A percentile compares a stretch with the other conserved stretches of the same genome.
Evolutionary conservation across 1,140 invertebrate species (phyloP).

Genomic region (Trachelipus rathkii): DNA sequence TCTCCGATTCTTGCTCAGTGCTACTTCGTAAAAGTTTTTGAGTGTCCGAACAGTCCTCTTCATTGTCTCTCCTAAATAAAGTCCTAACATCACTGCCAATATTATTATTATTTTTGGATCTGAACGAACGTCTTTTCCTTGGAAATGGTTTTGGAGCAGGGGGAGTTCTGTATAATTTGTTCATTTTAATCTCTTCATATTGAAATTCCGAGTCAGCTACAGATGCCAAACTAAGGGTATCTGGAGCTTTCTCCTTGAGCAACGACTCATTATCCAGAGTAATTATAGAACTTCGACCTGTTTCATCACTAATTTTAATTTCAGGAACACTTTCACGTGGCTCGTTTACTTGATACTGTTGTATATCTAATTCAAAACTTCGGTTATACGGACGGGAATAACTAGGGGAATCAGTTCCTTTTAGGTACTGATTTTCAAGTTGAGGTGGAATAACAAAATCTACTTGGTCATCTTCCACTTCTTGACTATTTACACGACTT

Average conservation of each 20-base stretch:
- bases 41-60: not conserved
- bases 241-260: not conserved
- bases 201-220: not conserved
- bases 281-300: not conserved
- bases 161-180: not conserved
- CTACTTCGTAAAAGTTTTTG: not conserved
- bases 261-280: not conserved
- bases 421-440: not conserved
- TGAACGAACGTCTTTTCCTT: not conserved
- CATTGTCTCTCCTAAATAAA: not conserved
- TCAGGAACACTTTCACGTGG: slow-evolving; percentile 1
- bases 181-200: not conserved
- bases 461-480: not conserved
- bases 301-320: slow-evolving; percentile 7
- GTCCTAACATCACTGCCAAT: too few species aligned
- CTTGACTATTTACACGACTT: not conserved
- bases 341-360: not conserved
- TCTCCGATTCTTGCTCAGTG: not conserved
- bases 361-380: slow-evolving; percentile 1
- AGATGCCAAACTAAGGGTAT: not conserved
- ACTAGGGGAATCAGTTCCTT: not conserved
- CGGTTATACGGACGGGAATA: not conserved
- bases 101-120: not conserved
- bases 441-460: slow-evolving; percentile 3
- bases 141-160: not conserved